A percentile compares a stretch with the other conserved stretches of the same genome.
Evolutionary conservation across 35 echinoderm and acorn worm species (phyloP).

Genomic region (Ophioderma brevispina): DNA sequence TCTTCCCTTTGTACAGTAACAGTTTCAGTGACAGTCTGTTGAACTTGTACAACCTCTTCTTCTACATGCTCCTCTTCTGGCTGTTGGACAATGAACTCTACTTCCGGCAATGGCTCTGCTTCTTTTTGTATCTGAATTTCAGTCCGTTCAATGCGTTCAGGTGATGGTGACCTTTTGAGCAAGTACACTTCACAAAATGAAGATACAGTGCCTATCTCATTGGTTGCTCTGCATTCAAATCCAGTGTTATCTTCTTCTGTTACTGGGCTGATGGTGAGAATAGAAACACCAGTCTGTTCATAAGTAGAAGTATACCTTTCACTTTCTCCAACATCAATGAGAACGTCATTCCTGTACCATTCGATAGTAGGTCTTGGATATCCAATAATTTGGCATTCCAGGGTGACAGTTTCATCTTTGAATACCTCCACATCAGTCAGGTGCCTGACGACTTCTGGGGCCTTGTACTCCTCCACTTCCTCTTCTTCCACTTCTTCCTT

Average conservation of each 20-base stretch:
- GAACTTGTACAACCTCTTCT: not conserved
- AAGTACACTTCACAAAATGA: slow-evolving; percentile 25
- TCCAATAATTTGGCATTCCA: slow-evolving; percentile 72
- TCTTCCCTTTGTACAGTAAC: slow-evolving; percentile 50
- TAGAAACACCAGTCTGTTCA: slow-evolving; percentile 76
- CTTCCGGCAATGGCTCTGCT: slow-evolving; percentile 51
- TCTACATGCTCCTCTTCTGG: slow-evolving; percentile 38
- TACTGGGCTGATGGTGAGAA: slow-evolving; percentile 78
- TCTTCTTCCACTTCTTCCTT: slow-evolving; percentile 36
- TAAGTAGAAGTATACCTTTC: slow-evolving; percentile 68
- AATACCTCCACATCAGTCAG: slow-evolving; percentile 66
- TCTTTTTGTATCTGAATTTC: slow-evolving; percentile 60
- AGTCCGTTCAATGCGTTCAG: slow-evolving; percentile 61
- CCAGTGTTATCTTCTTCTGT: slow-evolving; percentile 80
- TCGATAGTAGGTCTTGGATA: slow-evolving; percentile 38
- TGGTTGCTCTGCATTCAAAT: slow-evolving; percentile 75
- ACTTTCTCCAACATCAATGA: slow-evolving; percentile 53
- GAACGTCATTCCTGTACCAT: slow-evolving; percentile 32
- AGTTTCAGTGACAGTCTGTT: slow-evolving; percentile 47
- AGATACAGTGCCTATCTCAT: slow-evolving; percentile 64
- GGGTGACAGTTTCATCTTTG: slow-evolving; percentile 16
- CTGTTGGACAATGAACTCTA: slow-evolving; percentile 47
- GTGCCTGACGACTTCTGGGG: slow-evolving; percentile 42
- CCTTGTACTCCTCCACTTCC: slow-evolving; percentile 11
- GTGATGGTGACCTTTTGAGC: not conserved